phyloP scores from a whole-genome alignment of 2,797 vertebrate species.

The Naso thynnoides region DNA sequence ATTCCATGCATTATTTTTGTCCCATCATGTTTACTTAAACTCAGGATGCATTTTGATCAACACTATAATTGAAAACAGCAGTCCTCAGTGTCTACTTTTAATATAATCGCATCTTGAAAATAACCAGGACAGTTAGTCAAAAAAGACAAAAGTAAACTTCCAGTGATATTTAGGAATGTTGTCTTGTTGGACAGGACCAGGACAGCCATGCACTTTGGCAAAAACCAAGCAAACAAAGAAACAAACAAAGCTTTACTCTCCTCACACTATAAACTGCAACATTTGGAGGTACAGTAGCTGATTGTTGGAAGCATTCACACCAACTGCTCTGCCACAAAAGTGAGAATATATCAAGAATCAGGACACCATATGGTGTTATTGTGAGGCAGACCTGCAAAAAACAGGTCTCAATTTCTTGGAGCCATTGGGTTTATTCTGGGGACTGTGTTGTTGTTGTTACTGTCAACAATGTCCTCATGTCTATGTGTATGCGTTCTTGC shows the following conservation, averaged over 20 bases:
- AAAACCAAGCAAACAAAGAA: conserved; percentile 13
- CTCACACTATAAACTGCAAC: conserved; percentile 15
- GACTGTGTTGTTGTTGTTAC: too few species aligned
- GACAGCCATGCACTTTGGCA: background rate
- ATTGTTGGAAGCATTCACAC: conserved; percentile 30
- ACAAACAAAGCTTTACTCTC: conserved; percentile 29
- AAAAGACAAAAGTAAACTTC: background rate
- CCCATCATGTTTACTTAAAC: conserved; percentile 32
- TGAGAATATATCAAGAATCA: conserved; percentile 30
- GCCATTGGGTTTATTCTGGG: too few species aligned
- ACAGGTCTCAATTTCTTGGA: too few species aligned
- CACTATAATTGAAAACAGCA: conserved; percentile 36
- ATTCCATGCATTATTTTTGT: conserved; percentile 26
- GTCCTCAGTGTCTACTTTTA: conserved; percentile 1
- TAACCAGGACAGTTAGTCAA: background rate
- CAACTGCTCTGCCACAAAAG: conserved; percentile 26
- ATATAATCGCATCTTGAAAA: conserved; percentile 8
- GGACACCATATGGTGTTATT: conserved; percentile 34
- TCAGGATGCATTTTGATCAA: conserved; percentile 36
- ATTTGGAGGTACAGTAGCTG: conserved; percentile 2
- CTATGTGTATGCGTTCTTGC: too few species aligned
- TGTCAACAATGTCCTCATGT: too few species aligned
- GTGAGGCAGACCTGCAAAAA: background rate
- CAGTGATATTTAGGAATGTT: background rate
- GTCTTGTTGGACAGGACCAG: background rate